phyloP scores from a whole-genome alignment of 1,140 invertebrate genomes.

The Dinoponera quadriceps region DNA sequence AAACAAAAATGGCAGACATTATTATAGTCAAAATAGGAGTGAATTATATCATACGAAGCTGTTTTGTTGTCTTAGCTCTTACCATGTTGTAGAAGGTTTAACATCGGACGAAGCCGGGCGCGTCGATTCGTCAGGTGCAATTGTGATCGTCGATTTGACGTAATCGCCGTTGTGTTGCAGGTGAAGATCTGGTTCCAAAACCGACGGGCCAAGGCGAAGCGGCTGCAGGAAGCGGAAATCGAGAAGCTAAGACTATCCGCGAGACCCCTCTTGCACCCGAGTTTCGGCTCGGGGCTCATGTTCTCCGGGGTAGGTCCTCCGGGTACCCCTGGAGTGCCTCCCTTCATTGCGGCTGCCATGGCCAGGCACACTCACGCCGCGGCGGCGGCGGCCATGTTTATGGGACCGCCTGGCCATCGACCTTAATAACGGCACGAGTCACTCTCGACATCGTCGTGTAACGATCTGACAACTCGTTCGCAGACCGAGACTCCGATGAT shows the following conservation, averaged over 20 bases:
- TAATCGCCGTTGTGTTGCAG: conserved; percentile 85
- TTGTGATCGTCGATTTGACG: not conserved
- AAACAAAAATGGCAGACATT: too few relatives aligned
- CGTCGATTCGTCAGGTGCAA: not conserved
- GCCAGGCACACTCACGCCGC: conserved; percentile 84
- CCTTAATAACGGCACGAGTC: conserved; percentile 76
- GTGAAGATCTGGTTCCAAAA: conserved; percentile 99
- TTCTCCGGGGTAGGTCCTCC: conserved; percentile 84
- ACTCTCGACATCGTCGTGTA: conserved; percentile 28
- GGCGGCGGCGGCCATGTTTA: conserved; percentile 85
- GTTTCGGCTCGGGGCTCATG: conserved; percentile 84
- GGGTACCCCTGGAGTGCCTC: conserved; percentile 83
- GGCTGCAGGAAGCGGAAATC: conserved; percentile 97
- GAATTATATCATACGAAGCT: too few relatives aligned
- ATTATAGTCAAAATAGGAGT: too few relatives aligned
- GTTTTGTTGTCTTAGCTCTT: too few relatives aligned
- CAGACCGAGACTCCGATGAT: not conserved
- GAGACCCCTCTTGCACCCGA: conserved; percentile 83
- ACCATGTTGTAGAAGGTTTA: too few relatives aligned
- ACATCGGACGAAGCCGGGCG: not conserved
- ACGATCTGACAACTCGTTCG: not conserved
- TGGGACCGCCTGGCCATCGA: conserved; percentile 84
- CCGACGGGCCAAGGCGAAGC: conserved; percentile 96
- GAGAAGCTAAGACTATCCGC: conserved; percentile 94
- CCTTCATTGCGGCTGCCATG: conserved; percentile 85